These are phyloP conservation scores for Uromys caudimaculatus DNA, from an alignment of 2,797 vertebrate species.

Conservation along the genomic window DNA sequence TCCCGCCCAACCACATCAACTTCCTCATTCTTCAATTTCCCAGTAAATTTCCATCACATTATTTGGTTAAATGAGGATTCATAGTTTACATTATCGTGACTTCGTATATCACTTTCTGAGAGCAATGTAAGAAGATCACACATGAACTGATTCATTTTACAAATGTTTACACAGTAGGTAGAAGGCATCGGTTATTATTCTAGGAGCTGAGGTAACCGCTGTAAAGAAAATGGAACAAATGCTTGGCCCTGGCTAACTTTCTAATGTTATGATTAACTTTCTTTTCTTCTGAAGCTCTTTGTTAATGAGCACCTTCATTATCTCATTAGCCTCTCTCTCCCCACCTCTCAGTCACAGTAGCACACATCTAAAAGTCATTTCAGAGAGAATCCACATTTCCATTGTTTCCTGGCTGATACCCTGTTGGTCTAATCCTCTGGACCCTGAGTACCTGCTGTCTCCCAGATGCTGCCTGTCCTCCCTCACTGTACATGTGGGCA, in stretches of 20 bases:
- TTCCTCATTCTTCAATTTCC: not conserved
- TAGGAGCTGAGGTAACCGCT: not conserved
- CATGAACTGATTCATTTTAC: slow-evolving; percentile 8
- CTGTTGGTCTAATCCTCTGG: not conserved
- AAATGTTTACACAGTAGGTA: not conserved
- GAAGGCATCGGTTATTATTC: not conserved
- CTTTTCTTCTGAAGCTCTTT: not conserved
- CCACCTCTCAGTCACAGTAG: not conserved
- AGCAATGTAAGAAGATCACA: not conserved
- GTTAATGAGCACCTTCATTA: not conserved
- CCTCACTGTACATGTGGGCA: not conserved
- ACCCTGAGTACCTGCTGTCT: not conserved
- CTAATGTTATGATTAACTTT: not conserved
- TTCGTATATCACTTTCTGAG: not conserved
- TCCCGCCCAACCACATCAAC: fast-evolving
- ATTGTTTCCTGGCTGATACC: not conserved
- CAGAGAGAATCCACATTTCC: not conserved
- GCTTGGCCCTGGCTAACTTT: not conserved
- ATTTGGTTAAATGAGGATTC: not conserved
- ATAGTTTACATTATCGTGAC: not conserved
- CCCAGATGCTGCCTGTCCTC: not conserved
- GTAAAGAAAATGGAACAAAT: not conserved
- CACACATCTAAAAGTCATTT: not conserved
- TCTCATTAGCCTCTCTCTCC: slow-evolving; percentile 42
- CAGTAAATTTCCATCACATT: not conserved